Base-by-base conservation (phyloP, 2,113 vertebrate genomes). In the Pseudopipra pipra region DNA sequence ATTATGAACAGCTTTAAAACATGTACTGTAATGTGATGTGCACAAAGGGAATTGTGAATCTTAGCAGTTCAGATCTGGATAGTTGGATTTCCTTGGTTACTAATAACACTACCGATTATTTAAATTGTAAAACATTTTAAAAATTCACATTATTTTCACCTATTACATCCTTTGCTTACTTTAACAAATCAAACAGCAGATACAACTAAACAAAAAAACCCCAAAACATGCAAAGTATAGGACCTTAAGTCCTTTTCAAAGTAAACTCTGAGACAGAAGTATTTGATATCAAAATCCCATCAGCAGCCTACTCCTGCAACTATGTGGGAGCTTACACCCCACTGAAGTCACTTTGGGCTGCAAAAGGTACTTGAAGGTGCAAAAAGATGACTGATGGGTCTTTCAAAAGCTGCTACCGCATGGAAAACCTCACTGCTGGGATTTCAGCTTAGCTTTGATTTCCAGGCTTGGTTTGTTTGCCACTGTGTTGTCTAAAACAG, bases 1-100 rank as follows among this genome's bases (percentile, higher is more conserved):
- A 16, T 89, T 78, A 39, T 56, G 80, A 86, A 49, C 85, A 65
- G 33, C 35, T 81, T 86, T 88, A 85, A 90, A 88, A 82, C n/a
- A 68, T 92, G 68, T 55, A 46, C 79, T 71, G 28, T 67, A 70
- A 81, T 68, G 37, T 84, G 47, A 86, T 0, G 0, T 3, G 2
- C 52, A 54, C 78, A 75, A 68, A 93, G 39, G 54, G 70, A 88
- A 70, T 92, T 89, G 86, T 82, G 87, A 85, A n/a, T 87, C 73
- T 78, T 78, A 55, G 37, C 75, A 66, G 28, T 89, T 85, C 14
- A 13, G 41, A 85, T 90, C 84, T 68, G 51, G n/a, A 33, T 41
- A 78, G 61, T 8, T 93, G 23, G 75, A 89, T 89, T 94, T 95
- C 31, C 58, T 89, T 89, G 54, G 23, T 78, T 89, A 23, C 33